A percentile compares a stretch with the other conserved stretches of the same genome.
Evolutionary conservation across 2,888 invertebrate genomes (phyloP).

Genomic region (Tinea trinotella): DNA sequence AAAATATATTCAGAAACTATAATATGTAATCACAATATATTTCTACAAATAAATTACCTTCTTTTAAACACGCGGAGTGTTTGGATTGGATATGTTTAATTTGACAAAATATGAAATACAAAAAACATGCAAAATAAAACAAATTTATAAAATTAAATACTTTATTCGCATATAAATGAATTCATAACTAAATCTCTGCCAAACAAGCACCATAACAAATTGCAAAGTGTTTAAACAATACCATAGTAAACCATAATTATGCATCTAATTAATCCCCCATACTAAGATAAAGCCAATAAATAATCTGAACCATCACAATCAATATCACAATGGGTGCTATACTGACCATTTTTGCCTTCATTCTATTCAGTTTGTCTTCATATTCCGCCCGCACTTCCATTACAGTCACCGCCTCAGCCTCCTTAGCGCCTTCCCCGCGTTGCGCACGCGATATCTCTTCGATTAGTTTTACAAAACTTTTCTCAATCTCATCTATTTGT

Average conservation of each 20-base stretch:
- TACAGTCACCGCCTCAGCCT: constrained; percentile 43
- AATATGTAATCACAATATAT: no score
- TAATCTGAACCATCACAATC: constrained; percentile 60
- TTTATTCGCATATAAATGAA: not conserved
- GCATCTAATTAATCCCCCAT: not conserved
- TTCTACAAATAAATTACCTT: no score
- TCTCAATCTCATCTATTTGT: constrained; percentile 53
- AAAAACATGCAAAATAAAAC: constrained; percentile 9
- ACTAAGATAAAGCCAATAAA: constrained; percentile 62
- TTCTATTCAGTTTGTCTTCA: constrained; percentile 81
- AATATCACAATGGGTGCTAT: constrained; percentile 57
- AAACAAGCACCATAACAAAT: not conserved
- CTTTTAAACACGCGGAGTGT: no score
- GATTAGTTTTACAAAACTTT: constrained; percentile 50
- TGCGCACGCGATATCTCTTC: constrained; percentile 40
- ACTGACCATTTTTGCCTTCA: constrained; percentile 88
- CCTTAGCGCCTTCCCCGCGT: constrained; percentile 39
- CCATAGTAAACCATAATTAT: not conserved
- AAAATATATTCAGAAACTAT: no score
- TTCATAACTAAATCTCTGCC: not conserved
- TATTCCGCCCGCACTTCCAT: constrained; percentile 76
- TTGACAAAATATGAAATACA: not conserved
- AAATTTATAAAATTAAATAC: not conserved
- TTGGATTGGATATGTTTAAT: not conserved
- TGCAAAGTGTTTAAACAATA: no score